Conservation (phyloP, 2,888 invertebrate genomes). For the Caenorhabditis sinica region DNA sequence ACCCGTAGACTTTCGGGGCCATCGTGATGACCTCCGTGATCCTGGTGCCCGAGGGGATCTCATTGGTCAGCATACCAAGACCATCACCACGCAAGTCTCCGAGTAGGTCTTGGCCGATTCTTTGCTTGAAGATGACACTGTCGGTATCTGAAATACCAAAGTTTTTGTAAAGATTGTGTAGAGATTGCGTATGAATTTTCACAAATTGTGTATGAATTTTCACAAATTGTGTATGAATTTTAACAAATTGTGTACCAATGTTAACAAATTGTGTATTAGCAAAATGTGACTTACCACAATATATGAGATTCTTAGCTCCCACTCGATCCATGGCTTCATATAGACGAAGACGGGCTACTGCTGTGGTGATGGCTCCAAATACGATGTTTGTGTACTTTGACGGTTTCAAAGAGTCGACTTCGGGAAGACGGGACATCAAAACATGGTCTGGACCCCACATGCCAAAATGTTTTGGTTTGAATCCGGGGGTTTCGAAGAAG, state of each 20-base stretch:
- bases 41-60: not conserved
- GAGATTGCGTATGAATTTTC: no score
- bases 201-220: no score
- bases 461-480: not conserved
- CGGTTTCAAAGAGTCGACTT: not conserved
- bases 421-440: not conserved
- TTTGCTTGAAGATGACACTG: not conserved
- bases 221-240: no score
- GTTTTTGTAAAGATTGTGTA: no score
- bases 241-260: no score
- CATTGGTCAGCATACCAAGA: not conserved
- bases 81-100: not conserved
- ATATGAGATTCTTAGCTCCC: not conserved
- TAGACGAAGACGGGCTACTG: not conserved
- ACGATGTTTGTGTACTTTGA: not conserved
- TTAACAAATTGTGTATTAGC: no score
- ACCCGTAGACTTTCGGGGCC: not conserved
- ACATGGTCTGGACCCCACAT: not conserved
- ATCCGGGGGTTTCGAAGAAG: not conserved
- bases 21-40: not conserved
- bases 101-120: not conserved
- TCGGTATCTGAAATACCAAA: conserved; percentile 8
- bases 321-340: not conserved
- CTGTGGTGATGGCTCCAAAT: not conserved
- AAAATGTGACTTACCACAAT: not conserved